These are phyloP conservation scores for Plectrocnemia conspersa DNA, from an alignment of 1,140 invertebrate genomes.

Conservation along the genomic window DNA sequence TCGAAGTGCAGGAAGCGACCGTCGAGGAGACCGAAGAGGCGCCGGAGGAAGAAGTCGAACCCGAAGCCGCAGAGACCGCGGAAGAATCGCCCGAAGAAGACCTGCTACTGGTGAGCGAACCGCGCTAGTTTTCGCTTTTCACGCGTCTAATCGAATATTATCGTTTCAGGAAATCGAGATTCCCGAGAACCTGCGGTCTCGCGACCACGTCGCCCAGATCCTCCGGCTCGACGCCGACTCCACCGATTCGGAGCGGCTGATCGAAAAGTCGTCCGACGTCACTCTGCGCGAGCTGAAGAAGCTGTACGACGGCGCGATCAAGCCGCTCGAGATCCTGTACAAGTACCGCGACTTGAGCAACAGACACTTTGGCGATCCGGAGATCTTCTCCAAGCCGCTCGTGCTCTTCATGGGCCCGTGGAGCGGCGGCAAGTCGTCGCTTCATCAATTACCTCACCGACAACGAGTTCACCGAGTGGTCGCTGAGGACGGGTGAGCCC, in stretches of 20 bases:
- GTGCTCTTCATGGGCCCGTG: conserved; percentile 92
- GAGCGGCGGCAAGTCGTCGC: conserved; percentile 91
- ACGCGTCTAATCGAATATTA: not conserved
- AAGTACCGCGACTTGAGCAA: conserved; percentile 91
- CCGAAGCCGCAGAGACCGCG: conserved; percentile 8
- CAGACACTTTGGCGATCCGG: conserved; percentile 86
- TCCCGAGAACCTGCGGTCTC: conserved; percentile 68
- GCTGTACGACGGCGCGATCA: conserved; percentile 82
- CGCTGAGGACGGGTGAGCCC: conserved; percentile 75
- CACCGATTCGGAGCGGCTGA: conserved; percentile 63
- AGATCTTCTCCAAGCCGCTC: conserved; percentile 92
- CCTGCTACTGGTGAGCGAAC: conserved; percentile 50
- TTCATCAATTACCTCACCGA: conserved; percentile 91
- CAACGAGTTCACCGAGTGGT: conserved; percentile 75
- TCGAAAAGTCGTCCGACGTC: conserved; percentile 68
- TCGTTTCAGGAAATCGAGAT: conserved; percentile 60
- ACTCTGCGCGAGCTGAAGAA: conserved; percentile 81
- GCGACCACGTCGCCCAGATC: conserved; percentile 76
- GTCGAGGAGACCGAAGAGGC: conserved; percentile 42
- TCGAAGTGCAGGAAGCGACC: conserved; percentile 36
- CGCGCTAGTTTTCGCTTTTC: not conserved
- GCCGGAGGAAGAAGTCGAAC: conserved; percentile 24
- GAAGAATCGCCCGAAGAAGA: conserved; percentile 55
- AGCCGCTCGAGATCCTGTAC: conserved; percentile 83
- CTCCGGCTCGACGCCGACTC: conserved; percentile 74